These are phyloP conservation scores for Perca flavescens DNA, from an alignment of 2,113 vertebrate genomes.

Conservation along the genomic window DNA sequence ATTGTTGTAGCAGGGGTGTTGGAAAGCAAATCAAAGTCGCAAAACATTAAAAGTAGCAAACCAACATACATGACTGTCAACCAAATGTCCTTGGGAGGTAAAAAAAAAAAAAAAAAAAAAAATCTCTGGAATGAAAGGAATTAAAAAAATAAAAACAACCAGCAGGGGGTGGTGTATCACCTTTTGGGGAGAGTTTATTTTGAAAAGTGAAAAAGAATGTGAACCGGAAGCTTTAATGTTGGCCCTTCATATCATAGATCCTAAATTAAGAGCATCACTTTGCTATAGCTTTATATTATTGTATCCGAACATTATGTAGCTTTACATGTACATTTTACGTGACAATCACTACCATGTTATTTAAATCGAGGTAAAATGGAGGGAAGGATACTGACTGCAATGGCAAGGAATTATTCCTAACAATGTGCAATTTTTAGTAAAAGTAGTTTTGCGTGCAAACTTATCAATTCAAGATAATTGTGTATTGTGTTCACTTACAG, in stretches of 20 bases:
- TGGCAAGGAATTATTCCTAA: not conserved
- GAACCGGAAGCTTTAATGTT: constrained; percentile 56
- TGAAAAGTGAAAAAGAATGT: not conserved
- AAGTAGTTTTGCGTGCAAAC: not conserved
- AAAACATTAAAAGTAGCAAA: not conserved
- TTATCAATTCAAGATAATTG: too few relatives aligned
- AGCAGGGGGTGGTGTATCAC: not conserved
- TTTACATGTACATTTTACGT: not conserved
- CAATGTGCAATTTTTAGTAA: not conserved
- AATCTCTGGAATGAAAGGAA: not conserved
- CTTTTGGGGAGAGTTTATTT: not conserved
- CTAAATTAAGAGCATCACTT: not conserved
- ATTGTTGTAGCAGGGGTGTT: not conserved
- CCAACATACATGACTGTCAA: not conserved
- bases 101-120: not conserved
- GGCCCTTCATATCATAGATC: constrained; percentile 23
- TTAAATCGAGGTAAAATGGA: not conserved
- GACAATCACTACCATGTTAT: too few relatives aligned
- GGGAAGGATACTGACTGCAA: not conserved
- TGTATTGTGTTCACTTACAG: not conserved
- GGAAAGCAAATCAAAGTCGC: too few relatives aligned
- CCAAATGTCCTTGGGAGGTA: not conserved
- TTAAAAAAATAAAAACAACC: not conserved
- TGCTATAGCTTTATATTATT: not conserved
- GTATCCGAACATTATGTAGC: not conserved